Evolutionary conservation across 2,888 invertebrate species (phyloP), one percentile per base, ranked within the genome.

Genomic region (Philhelius pedissequus): DNA sequence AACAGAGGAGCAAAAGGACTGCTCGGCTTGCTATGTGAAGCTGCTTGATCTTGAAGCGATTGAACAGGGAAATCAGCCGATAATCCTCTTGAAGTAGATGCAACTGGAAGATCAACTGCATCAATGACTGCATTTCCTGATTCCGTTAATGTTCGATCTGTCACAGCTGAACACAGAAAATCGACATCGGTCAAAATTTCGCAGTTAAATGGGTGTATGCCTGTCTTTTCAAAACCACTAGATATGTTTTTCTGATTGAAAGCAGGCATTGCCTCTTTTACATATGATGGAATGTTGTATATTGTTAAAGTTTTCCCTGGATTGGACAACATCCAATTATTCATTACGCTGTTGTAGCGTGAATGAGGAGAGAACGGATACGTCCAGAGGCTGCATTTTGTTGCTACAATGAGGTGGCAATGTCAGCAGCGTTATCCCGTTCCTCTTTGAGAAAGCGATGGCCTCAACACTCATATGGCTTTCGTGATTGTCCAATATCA

Each of bases 251-350:
- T 32, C 13, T 56, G 54, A 32, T 56, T 56, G n/a, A 56, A 56
- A 20, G 54, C 54, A 56, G 54, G 54, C 54, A 56, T 56, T 56
- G 32, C 32, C 20, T 56, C 54, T 56, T 56, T 56, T 8, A 56
- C 18, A 20, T 56, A 56, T 32, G 15, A 56, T 11, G 54, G 54
- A 56, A 56, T 56, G 18, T 56, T 56, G 54, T 32, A 56, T 1
- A 56, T 56, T 30, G 54, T 32, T 18, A 56, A 32, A 32, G 54
- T 56, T 32, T 56, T 32, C 54, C 32, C 54, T 18, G 32, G 32
- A 20, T 56, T 56, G 13, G 54, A 56, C 20, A 32, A 32, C n/a
- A 35, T n/a, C n/a, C n/a, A n/a, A n/a, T n/a, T n/a, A n/a, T 56
- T 35, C 54, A 32, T 56, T 9, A 20, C 54, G 4, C 1, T 1